phyloP scores from a whole-genome alignment of 1,140 invertebrate species.

The Lasioglossum baleicum region DNA sequence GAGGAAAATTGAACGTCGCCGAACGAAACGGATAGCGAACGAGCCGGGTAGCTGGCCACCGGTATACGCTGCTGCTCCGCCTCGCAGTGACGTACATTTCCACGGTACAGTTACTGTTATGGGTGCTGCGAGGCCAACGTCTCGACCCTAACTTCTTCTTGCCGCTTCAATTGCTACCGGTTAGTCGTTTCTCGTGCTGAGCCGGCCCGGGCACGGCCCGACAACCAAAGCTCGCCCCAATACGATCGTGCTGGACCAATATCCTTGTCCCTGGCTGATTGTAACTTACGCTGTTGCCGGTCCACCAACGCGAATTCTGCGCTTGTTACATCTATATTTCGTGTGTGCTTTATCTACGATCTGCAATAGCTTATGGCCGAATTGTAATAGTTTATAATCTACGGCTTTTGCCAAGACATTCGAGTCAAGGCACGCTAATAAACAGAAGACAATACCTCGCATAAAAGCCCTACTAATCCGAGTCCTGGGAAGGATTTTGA shows the following conservation, averaged over 20 bases:
- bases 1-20: constrained; percentile 45
- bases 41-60: background rate
- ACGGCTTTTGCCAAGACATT: too few species aligned
- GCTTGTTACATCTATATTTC: too few species aligned
- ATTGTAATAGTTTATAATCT: too few species aligned
- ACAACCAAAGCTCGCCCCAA: constrained; percentile 34
- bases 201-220: background rate
- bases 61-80: constrained; percentile 35
- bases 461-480: too few species aligned
- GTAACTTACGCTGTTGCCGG: too few species aligned
- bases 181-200: constrained; percentile 11
- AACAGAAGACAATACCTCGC: too few species aligned
- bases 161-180: constrained; percentile 27
- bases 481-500: too few species aligned
- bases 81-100: constrained; percentile 51
- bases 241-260: background rate
- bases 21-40: constrained; percentile 19
- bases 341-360: too few species aligned
- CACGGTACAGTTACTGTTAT: constrained; percentile 67
- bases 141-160: constrained; percentile 37
- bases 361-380: too few species aligned
- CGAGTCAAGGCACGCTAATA: too few species aligned
- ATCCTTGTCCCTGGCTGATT: too few species aligned
- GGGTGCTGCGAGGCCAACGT: constrained; percentile 13
- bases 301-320: too few species aligned